These are phyloP conservation scores for Crotalus horridus DNA, from an alignment of 2,113 vertebrate species.

Conservation along the genomic window DNA sequence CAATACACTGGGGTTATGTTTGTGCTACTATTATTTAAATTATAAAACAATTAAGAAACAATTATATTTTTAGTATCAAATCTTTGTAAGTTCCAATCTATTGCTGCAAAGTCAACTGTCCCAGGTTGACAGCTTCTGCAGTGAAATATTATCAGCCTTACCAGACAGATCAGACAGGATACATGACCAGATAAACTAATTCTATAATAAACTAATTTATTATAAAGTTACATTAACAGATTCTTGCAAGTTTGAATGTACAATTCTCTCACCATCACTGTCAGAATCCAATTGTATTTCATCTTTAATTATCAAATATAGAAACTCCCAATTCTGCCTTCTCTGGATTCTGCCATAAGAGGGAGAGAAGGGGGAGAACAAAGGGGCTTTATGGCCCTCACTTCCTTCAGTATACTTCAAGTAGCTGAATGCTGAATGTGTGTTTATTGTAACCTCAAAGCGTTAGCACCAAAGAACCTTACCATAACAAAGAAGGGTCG, in stretches of 20 bases:
- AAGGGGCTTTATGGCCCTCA: too few species aligned
- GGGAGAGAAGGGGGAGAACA: too few species aligned
- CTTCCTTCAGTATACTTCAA: too few species aligned
- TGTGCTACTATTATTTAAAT: not conserved
- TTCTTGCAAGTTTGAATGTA: not conserved
- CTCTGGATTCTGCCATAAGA: too few species aligned
- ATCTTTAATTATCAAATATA: too few species aligned
- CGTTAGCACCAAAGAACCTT: too few species aligned
- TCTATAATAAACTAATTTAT: not conserved
- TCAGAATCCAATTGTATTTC: too few species aligned
- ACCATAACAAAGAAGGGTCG: too few species aligned
- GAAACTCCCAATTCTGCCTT: too few species aligned
- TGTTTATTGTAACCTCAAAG: too few species aligned
- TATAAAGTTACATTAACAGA: not conserved
- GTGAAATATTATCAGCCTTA: not conserved
- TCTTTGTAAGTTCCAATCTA: not conserved
- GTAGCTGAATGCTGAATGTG: too few species aligned
- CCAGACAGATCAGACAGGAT: not conserved
- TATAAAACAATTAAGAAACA: not conserved
- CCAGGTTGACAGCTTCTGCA: not conserved
- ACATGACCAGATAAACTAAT: not conserved
- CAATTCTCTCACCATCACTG: not conserved
- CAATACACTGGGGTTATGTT: not conserved
- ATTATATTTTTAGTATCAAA: not conserved
- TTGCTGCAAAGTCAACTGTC: not conserved